Evolutionary conservation across 2,888 invertebrate species (phyloP).

Genomic region (Dasypolia templi): DNA sequence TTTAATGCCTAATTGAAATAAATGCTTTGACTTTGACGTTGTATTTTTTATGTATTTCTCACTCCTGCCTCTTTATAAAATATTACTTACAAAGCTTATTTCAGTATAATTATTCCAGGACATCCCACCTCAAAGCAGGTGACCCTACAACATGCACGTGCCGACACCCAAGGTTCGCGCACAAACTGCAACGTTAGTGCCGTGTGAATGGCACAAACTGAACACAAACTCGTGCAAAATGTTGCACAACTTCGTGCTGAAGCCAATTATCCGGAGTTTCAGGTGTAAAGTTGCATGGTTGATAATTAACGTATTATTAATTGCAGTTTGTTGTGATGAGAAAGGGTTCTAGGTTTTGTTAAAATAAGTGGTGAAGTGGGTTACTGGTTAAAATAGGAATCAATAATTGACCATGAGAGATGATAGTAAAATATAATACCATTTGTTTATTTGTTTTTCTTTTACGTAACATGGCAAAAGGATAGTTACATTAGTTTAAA

Average conservation of each 20-base stretch:
- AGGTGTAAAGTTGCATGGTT: constrained; percentile 34
- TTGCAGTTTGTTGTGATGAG: constrained; percentile 21
- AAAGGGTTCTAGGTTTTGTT: background rate
- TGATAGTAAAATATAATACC: background rate
- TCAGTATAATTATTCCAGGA: constrained; percentile 12
- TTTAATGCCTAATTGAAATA: too few relatives aligned
- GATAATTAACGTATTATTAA: constrained; percentile 34
- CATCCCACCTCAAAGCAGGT: constrained; percentile 2
- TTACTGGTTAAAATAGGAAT: background rate
- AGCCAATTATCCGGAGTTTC: constrained; percentile 27
- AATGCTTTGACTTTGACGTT: too few relatives aligned
- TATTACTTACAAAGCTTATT: background rate
- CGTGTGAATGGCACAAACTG: constrained; percentile 35
- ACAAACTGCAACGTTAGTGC: constrained; percentile 58
- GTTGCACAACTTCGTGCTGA: constrained; percentile 29
- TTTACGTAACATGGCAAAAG: background rate
- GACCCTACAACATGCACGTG: constrained; percentile 21
- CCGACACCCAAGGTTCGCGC: constrained; percentile 31
- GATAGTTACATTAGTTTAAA: too few relatives aligned
- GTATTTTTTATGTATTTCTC: too few relatives aligned
- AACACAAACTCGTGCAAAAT: constrained; percentile 38
- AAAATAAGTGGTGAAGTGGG: too few relatives aligned
- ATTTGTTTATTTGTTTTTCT: background rate
- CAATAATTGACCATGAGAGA: background rate
- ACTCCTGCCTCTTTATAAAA: too few relatives aligned